Percentiles rank a stretch among this genome's conserved stretches.
phyloP scores from a whole-genome alignment of 2,888 invertebrate genomes.

The Apotomis betuletana region DNA sequence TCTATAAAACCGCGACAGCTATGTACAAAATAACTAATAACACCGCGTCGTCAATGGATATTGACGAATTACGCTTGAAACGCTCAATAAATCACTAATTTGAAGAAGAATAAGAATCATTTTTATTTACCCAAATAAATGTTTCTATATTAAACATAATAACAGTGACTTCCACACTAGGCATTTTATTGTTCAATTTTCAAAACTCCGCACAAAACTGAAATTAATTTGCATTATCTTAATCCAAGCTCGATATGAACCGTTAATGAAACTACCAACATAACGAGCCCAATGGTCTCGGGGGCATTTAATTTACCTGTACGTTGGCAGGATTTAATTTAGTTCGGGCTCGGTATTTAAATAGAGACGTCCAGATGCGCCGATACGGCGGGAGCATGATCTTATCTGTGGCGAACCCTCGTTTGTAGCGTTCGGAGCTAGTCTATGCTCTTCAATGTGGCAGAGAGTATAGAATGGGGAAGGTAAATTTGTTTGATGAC shows the following conservation, averaged over 20 bases:
- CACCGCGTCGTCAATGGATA: too few species aligned
- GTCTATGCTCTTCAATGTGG: conserved; percentile 26
- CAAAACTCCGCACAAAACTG: neutral
- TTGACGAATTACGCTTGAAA: too few species aligned
- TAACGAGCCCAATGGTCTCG: conserved; percentile 30
- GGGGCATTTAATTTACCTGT: conserved; percentile 53
- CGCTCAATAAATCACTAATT: too few species aligned
- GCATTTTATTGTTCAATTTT: neutral
- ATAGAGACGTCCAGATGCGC: conserved; percentile 76
- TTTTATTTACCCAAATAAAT: too few species aligned
- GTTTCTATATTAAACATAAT: too few species aligned
- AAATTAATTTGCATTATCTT: conserved; percentile 1
- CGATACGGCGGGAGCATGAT: conserved; percentile 70
- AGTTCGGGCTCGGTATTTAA: conserved; percentile 67
- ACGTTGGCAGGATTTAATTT: conserved; percentile 55
- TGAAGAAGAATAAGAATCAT: too few species aligned
- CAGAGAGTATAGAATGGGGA: conserved; percentile 10
- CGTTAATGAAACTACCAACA: conserved; percentile 30
- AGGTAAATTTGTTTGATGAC: too few species aligned
- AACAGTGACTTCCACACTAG: too few species aligned
- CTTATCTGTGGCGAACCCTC: conserved; percentile 57
- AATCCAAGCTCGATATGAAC: conserved; percentile 11
- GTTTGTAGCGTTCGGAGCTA: conserved; percentile 47
- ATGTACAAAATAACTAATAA: too few species aligned
- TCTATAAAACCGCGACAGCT: too few species aligned